A percentile compares a stretch with the other conserved stretches of the same genome.
phyloP scores from a whole-genome alignment of 2,888 invertebrate species.

The Cordilura impudica region DNA sequence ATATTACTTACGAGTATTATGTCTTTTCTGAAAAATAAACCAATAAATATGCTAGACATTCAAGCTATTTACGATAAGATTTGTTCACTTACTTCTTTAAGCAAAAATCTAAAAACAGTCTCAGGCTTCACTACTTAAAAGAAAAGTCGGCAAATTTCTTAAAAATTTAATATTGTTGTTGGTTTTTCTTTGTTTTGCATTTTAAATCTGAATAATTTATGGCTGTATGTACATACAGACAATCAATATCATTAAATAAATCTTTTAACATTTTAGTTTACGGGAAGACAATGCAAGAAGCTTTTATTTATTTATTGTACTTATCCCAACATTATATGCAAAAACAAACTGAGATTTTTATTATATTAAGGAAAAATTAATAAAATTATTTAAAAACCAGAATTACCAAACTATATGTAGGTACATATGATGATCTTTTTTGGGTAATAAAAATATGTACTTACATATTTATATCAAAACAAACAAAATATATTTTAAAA shows the following conservation, averaged over 20 bases:
- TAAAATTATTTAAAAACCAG: constrained; percentile 17
- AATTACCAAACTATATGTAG: constrained; percentile 31
- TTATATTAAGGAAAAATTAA: constrained; percentile 4
- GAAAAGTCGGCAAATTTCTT: constrained; percentile 40
- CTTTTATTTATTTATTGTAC: constrained; percentile 3
- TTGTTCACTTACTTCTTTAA: constrained; percentile 25
- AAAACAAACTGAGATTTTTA: not conserved
- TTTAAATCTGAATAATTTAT: constrained; percentile 31
- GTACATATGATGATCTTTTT: constrained; percentile 25
- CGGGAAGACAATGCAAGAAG: constrained; percentile 1
- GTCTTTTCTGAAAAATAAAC: constrained; percentile 56
- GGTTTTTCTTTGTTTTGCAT: constrained; percentile 16
- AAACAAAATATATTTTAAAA: constrained; percentile 17
- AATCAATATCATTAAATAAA: constrained; percentile 34
- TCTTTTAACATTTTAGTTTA: not conserved
- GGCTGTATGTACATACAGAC: constrained; percentile 3
- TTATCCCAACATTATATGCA: not conserved
- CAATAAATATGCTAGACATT: constrained; percentile 40
- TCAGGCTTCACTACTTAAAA: not conserved
- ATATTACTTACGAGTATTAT: constrained; percentile 63
- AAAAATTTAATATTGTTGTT: not conserved
- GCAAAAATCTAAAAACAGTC: constrained; percentile 39
- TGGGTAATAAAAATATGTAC: constrained; percentile 8
- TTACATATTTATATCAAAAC: too few species aligned
- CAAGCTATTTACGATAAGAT: constrained; percentile 40